A percentile compares a stretch with the other conserved stretches of the same genome.
These are phyloP conservation scores for Ganaspis brasiliensis DNA, from an alignment of 2,888 invertebrate species.

Conservation along the genomic window DNA sequence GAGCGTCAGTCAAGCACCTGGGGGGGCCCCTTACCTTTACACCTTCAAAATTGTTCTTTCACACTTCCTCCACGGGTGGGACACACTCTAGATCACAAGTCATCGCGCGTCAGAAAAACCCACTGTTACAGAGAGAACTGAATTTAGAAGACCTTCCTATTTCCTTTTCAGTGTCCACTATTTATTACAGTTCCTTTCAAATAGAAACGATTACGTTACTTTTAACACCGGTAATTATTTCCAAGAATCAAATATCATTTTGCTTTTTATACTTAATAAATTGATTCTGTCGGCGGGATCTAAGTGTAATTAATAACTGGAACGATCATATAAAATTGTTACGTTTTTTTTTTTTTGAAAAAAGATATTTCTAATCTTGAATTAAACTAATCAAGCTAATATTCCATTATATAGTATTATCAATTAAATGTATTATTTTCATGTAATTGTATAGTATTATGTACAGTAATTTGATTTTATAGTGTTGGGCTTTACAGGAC, in stretches of 20 bases:
- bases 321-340: not conserved
- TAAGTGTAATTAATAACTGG: not conserved
- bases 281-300: not conserved
- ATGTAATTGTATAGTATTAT: too few relatives aligned
- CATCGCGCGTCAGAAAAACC: constrained; percentile 21
- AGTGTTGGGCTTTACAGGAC: too few relatives aligned
- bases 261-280: constrained; percentile 22
- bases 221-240: not conserved
- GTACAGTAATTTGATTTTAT: too few relatives aligned
- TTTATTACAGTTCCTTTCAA: constrained; percentile 14
- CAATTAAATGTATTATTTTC: too few relatives aligned
- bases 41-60: constrained; percentile 73
- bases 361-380: not conserved
- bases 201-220: not conserved
- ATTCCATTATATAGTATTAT: too few relatives aligned
- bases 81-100: constrained; percentile 29
- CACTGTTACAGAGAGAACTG: constrained; percentile 16
- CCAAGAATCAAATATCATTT: not conserved
- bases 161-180: constrained; percentile 1
- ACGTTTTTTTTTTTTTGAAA: not conserved
- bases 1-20: constrained; percentile 70
- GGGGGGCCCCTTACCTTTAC: constrained; percentile 70
- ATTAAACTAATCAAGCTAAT: not conserved
- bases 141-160: constrained; percentile 24
- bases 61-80: constrained; percentile 67